These are phyloP conservation scores for Pseudomyrmex pallidus DNA, from an alignment of 1,140 invertebrate species.

Conservation along the genomic window DNA sequence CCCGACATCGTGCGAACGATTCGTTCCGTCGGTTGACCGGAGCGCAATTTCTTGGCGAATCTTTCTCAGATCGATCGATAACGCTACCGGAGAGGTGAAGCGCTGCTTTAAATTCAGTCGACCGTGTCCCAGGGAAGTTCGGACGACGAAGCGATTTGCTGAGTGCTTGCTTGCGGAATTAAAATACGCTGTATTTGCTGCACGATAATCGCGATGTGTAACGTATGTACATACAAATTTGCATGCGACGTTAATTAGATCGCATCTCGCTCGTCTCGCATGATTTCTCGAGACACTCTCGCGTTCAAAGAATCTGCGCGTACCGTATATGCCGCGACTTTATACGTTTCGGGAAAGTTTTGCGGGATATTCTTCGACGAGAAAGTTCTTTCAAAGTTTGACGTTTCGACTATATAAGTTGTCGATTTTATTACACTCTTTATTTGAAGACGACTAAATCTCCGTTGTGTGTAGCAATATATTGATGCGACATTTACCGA, in stretches of 20 bases:
- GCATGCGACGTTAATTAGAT: constrained; percentile 2
- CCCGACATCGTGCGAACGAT: constrained; percentile 30
- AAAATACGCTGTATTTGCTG: constrained; percentile 11
- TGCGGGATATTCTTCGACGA: not conserved
- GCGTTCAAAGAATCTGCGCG: not conserved
- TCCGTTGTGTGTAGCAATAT: not conserved
- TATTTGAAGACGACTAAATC: constrained; percentile 28
- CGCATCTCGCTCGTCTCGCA: not conserved
- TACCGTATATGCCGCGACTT: not conserved
- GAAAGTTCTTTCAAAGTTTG: constrained; percentile 28
- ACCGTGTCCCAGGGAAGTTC: constrained; percentile 13
- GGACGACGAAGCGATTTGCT: constrained; percentile 18
- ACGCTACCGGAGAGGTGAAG: constrained; percentile 32
- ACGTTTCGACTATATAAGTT: constrained; percentile 1
- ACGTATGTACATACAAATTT: constrained; percentile 8
- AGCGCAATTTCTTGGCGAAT: constrained; percentile 53
- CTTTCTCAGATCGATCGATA: constrained; percentile 43
- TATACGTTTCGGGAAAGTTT: constrained; percentile 22
- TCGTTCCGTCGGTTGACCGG: constrained; percentile 20
- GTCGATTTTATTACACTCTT: constrained; percentile 9
- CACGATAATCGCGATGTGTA: constrained; percentile 7
- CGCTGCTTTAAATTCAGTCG: constrained; percentile 54
- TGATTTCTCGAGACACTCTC: not conserved
- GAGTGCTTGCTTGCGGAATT: constrained; percentile 14
- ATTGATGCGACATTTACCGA: not conserved